Evolutionary conservation across 2,888 invertebrate species (phyloP).

Genomic region (Melieria crassipennis): DNA sequence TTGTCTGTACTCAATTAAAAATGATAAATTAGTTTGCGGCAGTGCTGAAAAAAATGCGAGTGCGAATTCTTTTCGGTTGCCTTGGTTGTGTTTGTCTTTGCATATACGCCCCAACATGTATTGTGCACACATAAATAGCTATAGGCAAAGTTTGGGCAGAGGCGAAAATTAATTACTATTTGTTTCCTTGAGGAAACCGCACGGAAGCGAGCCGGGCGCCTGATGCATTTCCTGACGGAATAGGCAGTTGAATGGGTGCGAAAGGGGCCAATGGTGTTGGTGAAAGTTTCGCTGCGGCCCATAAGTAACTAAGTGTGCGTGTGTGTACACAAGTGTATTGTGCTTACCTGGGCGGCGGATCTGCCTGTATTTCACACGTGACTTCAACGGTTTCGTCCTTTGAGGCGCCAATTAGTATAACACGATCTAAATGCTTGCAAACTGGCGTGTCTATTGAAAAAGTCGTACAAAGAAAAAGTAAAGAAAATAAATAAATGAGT

Average conservation of each 20-base stretch:
- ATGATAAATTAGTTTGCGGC: too few species aligned
- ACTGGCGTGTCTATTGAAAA: slow-evolving; percentile 79
- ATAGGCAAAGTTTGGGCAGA: slow-evolving; percentile 23
- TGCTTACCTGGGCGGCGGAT: slow-evolving; percentile 79
- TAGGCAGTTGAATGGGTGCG: too few species aligned
- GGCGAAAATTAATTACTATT: slow-evolving; percentile 30
- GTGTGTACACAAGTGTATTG: slow-evolving; percentile 4
- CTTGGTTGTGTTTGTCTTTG: too few species aligned
- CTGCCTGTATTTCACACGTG: slow-evolving; percentile 89
- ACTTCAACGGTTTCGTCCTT: slow-evolving; percentile 87
- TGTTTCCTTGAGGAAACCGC: slow-evolving; percentile 2
- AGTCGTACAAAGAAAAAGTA: slow-evolving; percentile 17
- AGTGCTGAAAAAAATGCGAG: too few species aligned
- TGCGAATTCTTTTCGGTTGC: too few species aligned
- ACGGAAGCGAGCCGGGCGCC: too few species aligned
- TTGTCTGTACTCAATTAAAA: too few species aligned
- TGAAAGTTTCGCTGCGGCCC: neutral
- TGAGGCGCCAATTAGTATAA: slow-evolving; percentile 87
- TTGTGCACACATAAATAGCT: too few species aligned
- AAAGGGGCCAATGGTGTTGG: too few species aligned
- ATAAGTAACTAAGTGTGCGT: neutral
- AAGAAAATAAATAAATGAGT: slow-evolving; percentile 20
- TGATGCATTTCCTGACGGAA: too few species aligned
- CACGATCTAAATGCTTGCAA: slow-evolving; percentile 77
- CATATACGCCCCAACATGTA: slow-evolving; percentile 21